phyloP scores from a whole-genome alignment of 2,888 invertebrate genomes.

The Protophormia terraenovae region DNA sequence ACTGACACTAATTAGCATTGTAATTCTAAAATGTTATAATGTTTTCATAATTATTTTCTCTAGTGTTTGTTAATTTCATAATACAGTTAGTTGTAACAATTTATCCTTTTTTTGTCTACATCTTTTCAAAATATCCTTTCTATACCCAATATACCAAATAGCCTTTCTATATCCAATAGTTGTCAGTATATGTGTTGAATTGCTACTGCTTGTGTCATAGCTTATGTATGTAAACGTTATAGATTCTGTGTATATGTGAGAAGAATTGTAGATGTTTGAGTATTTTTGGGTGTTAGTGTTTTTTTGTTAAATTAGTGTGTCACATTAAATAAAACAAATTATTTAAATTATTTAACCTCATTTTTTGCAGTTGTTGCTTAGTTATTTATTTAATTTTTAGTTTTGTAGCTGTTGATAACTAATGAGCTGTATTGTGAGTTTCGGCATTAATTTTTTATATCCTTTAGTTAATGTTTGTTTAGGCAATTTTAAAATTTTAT shows the following conservation, averaged over 20 bases:
- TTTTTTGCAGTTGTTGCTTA: conserved; percentile 33
- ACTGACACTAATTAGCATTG: no score
- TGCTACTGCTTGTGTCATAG: neutral
- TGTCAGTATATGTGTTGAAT: neutral
- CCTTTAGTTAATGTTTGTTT: neutral
- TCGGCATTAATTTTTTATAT: conserved; percentile 25
- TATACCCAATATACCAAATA: neutral
- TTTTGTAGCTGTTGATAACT: conserved; percentile 43
- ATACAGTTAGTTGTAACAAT: conserved; percentile 12
- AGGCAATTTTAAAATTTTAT: neutral
- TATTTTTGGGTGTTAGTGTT: neutral
- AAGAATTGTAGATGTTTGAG: neutral
- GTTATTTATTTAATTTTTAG: conserved; percentile 48
- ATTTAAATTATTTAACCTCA: conserved; percentile 63
- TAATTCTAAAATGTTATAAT: neutral
- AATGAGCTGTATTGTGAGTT: conserved; percentile 37
- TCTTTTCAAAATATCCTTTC: neutral
- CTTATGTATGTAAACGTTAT: neutral
- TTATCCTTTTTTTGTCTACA: neutral
- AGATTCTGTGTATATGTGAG: neutral
- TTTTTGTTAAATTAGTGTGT: conserved; percentile 67
- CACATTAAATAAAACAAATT: conserved; percentile 69
- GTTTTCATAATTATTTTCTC: neutral
- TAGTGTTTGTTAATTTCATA: neutral
- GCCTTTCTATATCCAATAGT: neutral